Base-by-base conservation (phyloP, 2,113 vertebrate species). In the Oryzias curvinotus region DNA sequence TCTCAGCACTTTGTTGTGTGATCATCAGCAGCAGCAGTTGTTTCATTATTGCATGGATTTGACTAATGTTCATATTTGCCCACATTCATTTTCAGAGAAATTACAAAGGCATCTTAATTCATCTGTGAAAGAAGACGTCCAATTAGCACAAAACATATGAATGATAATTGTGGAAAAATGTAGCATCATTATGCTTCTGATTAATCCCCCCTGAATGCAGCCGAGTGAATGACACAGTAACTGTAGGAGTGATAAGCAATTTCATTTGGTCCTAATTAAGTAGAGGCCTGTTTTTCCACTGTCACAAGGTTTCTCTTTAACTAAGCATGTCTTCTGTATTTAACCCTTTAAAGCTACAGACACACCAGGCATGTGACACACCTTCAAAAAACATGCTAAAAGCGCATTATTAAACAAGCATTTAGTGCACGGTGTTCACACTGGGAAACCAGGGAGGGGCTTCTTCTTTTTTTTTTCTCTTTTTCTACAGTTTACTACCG, bases 221-320 rank as follows among this genome's bases (percentile, higher is more conserved):
- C 85, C 89, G 88, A 91, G 87, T 71, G 77, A 76, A 75, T 81
- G 81, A 76, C 72, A 85, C 73, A 78, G 89, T 77, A 82, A 87
- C 84, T 88, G 77, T 50, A 77, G 85, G 88, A 90, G 85, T 89
- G 89, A 90, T 90, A 90, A 91, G 89, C 84, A 83, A 88, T 90
- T 88, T 88, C 70, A 88, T 91, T 91, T 91, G 86, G 89, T 90
- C 81, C 85, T 91, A 91, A 91, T 92, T 91, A 91, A 81, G 60
- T 83, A 83, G 77, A 85, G 82, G 74, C 82, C 77, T 85, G 85
- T 91, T 92, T 88, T 88, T 79, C 73, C 61, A 71, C 73, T 78
- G 83, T 85, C 86, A 84, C 65, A 86, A 88, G 77, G 85, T 88
- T 86, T 86, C 68, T 80, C 69, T 81, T 85, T 87, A 87, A 85